Conservation (phyloP, 2,888 invertebrate genomes). For the Eulithis testata region DNA sequence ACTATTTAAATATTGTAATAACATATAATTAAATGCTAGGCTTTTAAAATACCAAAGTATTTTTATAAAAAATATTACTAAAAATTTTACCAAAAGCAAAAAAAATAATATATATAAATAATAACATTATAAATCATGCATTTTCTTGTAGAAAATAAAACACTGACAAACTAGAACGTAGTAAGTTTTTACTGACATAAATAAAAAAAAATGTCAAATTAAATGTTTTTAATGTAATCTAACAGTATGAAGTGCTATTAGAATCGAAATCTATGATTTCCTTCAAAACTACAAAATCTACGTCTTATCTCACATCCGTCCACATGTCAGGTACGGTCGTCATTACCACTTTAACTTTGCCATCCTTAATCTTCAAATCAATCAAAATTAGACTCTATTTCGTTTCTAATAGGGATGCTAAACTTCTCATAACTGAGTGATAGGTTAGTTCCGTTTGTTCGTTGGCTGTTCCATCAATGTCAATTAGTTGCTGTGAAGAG, state of each 20-base stretch:
- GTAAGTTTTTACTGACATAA: too few species aligned
- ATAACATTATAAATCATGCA: too few species aligned
- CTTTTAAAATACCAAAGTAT: too few species aligned
- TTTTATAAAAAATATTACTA: too few species aligned
- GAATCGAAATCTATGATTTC: constrained; percentile 56
- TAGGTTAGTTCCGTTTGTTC: constrained; percentile 53
- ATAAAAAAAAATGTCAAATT: background rate
- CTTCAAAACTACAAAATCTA: constrained; percentile 50
- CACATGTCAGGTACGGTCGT: constrained; percentile 55
- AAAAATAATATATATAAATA: too few species aligned
- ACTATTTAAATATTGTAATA: too few species aligned
- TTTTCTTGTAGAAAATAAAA: too few species aligned
- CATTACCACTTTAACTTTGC: constrained; percentile 36
- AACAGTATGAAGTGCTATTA: constrained; percentile 42
- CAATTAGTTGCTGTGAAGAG: constrained; percentile 81
- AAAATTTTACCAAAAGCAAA: too few species aligned
- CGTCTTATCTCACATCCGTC: constrained; percentile 61
- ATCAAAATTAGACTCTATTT: constrained; percentile 49
- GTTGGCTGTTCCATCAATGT: constrained; percentile 81
- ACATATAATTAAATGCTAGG: too few species aligned
- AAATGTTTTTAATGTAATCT: constrained; percentile 40
- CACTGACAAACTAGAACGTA: too few species aligned
- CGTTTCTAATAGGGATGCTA: constrained; percentile 38
- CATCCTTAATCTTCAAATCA: constrained; percentile 20
- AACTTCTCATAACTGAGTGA: constrained; percentile 44